A percentile compares a stretch with the other conserved stretches of the same genome.
Conservation (phyloP, 2,113 vertebrate species). For the Chunga burmeisteri region DNA sequence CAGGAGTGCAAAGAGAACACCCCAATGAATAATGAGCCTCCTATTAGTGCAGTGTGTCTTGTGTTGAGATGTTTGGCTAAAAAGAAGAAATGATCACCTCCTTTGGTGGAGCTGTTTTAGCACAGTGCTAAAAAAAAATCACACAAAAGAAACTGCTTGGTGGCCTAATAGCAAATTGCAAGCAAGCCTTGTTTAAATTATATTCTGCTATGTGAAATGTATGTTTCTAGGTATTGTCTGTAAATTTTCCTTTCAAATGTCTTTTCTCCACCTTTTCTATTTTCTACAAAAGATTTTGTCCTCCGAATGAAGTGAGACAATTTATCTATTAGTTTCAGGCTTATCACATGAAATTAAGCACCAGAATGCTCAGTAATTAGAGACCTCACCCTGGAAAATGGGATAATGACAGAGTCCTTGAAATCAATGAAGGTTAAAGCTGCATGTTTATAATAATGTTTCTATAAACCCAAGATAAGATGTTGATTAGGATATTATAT, state of each 20-base stretch:
- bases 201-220: not conserved
- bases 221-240: not conserved
- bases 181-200: not conserved
- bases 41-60: not conserved
- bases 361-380: slow-evolving; percentile 70
- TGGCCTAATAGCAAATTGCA: not conserved
- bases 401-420: slow-evolving; percentile 80
- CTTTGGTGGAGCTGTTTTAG: not conserved
- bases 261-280: not conserved
- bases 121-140: not conserved
- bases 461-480: slow-evolving; percentile 46
- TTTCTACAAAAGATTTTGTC: not conserved
- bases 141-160: not conserved
- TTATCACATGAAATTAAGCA: slow-evolving; percentile 68
- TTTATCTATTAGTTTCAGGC: slow-evolving; percentile 54
- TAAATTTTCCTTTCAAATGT: not conserved
- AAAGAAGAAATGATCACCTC: not conserved
- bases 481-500: slow-evolving; percentile 71
- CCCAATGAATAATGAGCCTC: not conserved
- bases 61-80: not conserved
- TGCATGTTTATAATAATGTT: slow-evolving; percentile 58
- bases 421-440: slow-evolving; percentile 79
- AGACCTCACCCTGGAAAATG: slow-evolving; percentile 72
- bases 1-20: not conserved
- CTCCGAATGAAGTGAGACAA: slow-evolving; percentile 13